Evolutionary conservation across 2,797 vertebrate genomes (phyloP).

Genomic region (Monodelphis domestica): DNA sequence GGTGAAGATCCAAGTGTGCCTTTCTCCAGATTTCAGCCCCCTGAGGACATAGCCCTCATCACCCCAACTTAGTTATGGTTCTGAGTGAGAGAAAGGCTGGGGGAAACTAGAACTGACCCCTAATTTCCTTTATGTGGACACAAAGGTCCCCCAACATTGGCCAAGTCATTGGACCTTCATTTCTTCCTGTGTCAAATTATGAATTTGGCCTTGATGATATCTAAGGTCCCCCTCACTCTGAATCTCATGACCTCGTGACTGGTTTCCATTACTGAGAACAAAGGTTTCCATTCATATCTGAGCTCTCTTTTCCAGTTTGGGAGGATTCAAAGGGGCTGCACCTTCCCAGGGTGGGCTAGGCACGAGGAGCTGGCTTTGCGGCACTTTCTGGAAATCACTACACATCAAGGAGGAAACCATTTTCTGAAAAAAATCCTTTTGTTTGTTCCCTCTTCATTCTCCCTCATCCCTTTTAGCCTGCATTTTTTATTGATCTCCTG

Average conservation of each 20-base stretch:
- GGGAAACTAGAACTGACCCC: not conserved
- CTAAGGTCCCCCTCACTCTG: not conserved
- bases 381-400: not conserved
- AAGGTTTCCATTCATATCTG: not conserved
- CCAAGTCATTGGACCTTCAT: not conserved
- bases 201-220: not conserved
- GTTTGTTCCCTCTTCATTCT: not conserved
- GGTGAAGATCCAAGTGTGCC: not conserved
- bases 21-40: not conserved
- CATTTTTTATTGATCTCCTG: conserved; percentile 2
- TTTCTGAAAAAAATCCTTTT: not conserved
- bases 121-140: not conserved
- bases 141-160: not conserved
- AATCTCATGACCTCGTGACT: not conserved
- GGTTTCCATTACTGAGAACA: not conserved
- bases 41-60: not conserved
- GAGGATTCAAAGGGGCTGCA: not conserved
- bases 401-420: not conserved
- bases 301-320: not conserved
- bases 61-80: not conserved
- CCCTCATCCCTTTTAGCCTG: not conserved
- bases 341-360: not conserved
- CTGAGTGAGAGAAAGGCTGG: not conserved
- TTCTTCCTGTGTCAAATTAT: not conserved
- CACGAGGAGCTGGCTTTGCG: not conserved